Evolutionary conservation across 2,113 vertebrate genomes (phyloP).

Genomic region (Bos indicus): DNA sequence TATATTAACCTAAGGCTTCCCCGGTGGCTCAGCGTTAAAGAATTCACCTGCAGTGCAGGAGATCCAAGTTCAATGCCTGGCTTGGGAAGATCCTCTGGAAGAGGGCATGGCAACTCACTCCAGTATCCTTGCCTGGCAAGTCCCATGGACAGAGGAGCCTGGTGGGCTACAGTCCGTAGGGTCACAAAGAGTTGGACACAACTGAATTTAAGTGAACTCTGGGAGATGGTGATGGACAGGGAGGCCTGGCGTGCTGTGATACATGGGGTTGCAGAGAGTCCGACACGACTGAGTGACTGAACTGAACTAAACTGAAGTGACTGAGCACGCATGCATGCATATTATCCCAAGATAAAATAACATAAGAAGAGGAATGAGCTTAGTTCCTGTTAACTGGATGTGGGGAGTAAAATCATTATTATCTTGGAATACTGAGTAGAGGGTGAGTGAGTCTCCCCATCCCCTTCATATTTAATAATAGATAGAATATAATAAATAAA

Average conservation of each 20-base stretch:
- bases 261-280: not conserved
- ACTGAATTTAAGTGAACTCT: no score
- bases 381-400: not conserved
- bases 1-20: not conserved
- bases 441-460: not conserved
- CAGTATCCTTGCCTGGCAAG: not conserved
- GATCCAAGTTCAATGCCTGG: not conserved
- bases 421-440: not conserved
- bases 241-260: no score
- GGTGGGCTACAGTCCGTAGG: no score
- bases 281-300: no score
- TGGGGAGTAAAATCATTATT: not conserved
- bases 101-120: not conserved
- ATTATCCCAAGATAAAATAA: not conserved
- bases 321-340: not conserved
- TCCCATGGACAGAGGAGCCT: not conserved
- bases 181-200: no score
- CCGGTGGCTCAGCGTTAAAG: not conserved
- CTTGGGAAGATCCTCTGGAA: not conserved
- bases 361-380: not conserved
- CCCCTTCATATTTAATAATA: not conserved
- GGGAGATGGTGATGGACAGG: no score
- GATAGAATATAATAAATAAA: not conserved
- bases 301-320: not conserved
- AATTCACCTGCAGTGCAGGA: not conserved